Percentiles rank a stretch among this genome's conserved stretches.
phyloP scores from a whole-genome alignment of 2,113 vertebrate genomes.

The Nothobranchius kuhntae region DNA sequence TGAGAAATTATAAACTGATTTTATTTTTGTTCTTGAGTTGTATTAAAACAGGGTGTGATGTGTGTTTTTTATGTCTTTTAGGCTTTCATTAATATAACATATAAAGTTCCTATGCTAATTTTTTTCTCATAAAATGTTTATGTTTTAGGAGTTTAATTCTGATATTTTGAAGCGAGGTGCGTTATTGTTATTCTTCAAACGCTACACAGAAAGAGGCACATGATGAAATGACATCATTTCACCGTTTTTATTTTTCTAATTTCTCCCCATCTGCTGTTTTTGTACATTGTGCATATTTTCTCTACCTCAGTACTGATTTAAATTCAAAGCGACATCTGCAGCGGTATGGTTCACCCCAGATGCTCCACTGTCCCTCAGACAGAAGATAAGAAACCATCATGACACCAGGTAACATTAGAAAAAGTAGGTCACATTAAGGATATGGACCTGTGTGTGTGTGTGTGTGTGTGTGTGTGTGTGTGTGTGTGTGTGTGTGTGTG shows the following conservation, averaged over 20 bases:
- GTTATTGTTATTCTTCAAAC: too few relatives aligned
- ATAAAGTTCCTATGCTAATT: too few relatives aligned
- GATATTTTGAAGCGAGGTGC: too few relatives aligned
- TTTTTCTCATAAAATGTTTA: too few relatives aligned
- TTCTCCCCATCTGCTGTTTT: conserved; percentile 7
- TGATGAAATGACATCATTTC: not conserved
- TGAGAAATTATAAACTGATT: too few relatives aligned
- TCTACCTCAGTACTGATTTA: conserved; percentile 26
- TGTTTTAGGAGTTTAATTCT: too few relatives aligned
- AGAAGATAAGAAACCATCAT: conserved; percentile 41
- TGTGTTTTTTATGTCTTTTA: too few relatives aligned
- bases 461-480: not conserved
- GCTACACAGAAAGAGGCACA: too few relatives aligned
- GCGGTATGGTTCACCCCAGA: conserved; percentile 34
- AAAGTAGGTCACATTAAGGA: conserved; percentile 66
- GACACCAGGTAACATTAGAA: conserved; percentile 55
- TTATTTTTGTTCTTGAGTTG: too few relatives aligned
- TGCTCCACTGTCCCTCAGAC: conserved; percentile 18
- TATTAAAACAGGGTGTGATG: too few relatives aligned
- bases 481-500: not conserved
- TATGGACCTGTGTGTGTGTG: conserved; percentile 36
- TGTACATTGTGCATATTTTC: conserved; percentile 4
- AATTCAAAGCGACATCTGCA: conserved; percentile 40
- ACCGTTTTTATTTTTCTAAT: conserved; percentile 6
- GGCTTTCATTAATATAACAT: too few relatives aligned